phyloP scores from a whole-genome alignment of 1,140 invertebrate genomes.

The Eriocheir sinensis region DNA sequence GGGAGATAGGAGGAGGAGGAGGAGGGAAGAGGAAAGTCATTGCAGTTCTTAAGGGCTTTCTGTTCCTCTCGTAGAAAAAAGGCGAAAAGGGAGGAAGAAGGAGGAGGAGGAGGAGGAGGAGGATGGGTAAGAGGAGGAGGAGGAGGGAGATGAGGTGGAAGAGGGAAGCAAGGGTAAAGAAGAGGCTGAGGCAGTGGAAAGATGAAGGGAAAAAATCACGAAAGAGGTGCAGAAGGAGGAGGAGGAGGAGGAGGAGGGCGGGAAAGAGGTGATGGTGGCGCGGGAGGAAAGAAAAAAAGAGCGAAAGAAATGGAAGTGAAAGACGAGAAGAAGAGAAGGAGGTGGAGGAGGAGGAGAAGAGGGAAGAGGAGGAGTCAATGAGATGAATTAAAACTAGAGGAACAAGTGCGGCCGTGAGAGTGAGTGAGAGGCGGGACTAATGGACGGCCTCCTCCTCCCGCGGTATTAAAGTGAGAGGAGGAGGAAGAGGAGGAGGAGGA shows the following conservation, averaged over 20 bases:
- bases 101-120: background rate
- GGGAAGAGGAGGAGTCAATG: slow-evolving; percentile 35
- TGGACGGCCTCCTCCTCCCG: slow-evolving; percentile 48
- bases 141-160: background rate
- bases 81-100: background rate
- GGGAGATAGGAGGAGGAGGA: background rate
- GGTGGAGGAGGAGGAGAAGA: background rate
- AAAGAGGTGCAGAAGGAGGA: slow-evolving; percentile 17
- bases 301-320: background rate
- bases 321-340: background rate
- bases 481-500: background rate
- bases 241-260: background rate
- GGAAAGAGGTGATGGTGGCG: background rate
- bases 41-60: slow-evolving; percentile 6
- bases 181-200: background rate
- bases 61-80: slow-evolving; percentile 40
- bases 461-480: slow-evolving; percentile 52
- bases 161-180: background rate
- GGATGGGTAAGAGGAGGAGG: background rate
- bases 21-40: background rate
- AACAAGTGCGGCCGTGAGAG: slow-evolving; percentile 44
- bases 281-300: background rate
- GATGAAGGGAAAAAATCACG: background rate
- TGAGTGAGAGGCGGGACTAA: slow-evolving; percentile 58
- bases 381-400: slow-evolving; percentile 55